Evolutionary conservation across 23 tunicate genomes (phyloP), one percentile per base, ranked within the genome.

Genomic region (Diplosoma virens): DNA sequence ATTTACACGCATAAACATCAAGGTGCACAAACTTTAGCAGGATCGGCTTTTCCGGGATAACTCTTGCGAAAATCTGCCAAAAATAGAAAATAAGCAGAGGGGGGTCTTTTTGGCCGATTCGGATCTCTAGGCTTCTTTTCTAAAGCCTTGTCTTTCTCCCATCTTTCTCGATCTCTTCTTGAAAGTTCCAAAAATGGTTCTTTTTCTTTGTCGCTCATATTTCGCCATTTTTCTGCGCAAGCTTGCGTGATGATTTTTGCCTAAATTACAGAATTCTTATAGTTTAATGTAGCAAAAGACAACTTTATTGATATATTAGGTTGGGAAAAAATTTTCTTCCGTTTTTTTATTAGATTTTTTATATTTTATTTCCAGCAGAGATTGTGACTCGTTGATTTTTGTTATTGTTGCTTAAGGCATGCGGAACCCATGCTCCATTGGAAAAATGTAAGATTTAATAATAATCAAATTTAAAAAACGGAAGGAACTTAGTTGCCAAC

Each of bases 111-210:
- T 1, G 98, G 98, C 25, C 89, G 76, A 63, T 87, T 86, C 47
- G 93, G 98, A 37, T 93, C 98, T 37, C 88, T 56, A 11, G 98
- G 98, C 78, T 92, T 93, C 78, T 93, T 93, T 67, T 93, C 98
- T 25, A 87, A 48, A 37, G 98, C 90, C 55, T 93, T 93, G 61
- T 93, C 98, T 47, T 65, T 86, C 11, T 77, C 81, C 98, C 98
- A 93, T 0, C 98, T 78, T 56, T 93, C 94, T 23, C 93, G 26
- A 36, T 93, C 98, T 73, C 89, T 33, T 58, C 94, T 33, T 6
- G 94, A 93, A 0, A 93, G 65, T 58, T 86, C 98, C 33, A 86
- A 66, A 66, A 86, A 93, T 22, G 98, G 98, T 63, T 82, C 89
- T 66, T 93, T 93, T 82, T 86, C 98, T 26, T 93, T 86, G 14